These are phyloP conservation scores for Riptortus pedestris DNA, from an alignment of 1,140 invertebrate genomes.

Conservation along the genomic window DNA sequence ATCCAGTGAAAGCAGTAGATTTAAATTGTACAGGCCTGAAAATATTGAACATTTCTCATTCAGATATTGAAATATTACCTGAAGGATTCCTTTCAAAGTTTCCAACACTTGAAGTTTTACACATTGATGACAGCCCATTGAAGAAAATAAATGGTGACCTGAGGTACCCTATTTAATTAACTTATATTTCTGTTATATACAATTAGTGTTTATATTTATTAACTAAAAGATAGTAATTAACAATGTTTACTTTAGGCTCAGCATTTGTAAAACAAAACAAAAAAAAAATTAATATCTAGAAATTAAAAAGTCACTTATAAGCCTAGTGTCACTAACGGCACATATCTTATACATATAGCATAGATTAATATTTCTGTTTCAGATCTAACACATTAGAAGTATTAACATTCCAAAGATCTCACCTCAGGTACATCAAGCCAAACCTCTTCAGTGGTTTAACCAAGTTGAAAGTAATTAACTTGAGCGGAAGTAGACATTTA, in stretches of 20 bases:
- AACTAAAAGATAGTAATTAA: too few relatives aligned
- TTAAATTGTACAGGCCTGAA: background rate
- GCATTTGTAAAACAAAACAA: too few relatives aligned
- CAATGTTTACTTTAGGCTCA: too few relatives aligned
- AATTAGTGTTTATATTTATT: too few relatives aligned
- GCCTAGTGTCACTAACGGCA: too few relatives aligned
- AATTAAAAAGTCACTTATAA: too few relatives aligned
- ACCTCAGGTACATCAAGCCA: background rate
- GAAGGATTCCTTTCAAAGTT: background rate
- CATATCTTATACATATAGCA: background rate
- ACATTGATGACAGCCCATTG: background rate
- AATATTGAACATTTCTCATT: background rate
- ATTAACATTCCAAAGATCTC: background rate
- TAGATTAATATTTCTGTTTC: background rate
- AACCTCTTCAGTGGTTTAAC: background rate
- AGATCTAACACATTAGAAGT: background rate
- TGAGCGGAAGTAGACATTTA: constrained; percentile 3
- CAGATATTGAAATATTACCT: background rate
- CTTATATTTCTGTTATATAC: too few relatives aligned
- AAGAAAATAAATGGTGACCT: constrained; percentile 11
- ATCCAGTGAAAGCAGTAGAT: background rate
- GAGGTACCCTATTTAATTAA: too few relatives aligned
- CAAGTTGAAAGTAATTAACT: background rate
- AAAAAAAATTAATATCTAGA: too few relatives aligned
- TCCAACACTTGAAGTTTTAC: background rate